A percentile compares a stretch with the other conserved stretches of the same genome.
Conservation (phyloP, 2,888 invertebrate genomes). For the Euzophera pinguis region DNA sequence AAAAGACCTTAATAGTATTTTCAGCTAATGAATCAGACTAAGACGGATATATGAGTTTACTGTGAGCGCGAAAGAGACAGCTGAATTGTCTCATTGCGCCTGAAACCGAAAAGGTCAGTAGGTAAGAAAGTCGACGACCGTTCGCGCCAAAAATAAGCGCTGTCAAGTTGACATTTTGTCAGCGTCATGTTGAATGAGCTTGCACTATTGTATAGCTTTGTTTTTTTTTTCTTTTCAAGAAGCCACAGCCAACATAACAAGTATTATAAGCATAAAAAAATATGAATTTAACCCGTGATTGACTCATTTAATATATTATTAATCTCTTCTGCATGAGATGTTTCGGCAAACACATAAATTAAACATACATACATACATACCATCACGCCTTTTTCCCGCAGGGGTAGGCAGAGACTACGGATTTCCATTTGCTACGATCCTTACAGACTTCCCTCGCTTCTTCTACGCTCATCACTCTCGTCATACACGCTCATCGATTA, state of each 20-base stretch:
- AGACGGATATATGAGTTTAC: constrained; percentile 23
- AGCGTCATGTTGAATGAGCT: constrained; percentile 18
- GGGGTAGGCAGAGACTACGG: no score
- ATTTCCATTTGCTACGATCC: no score
- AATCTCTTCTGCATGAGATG: no score
- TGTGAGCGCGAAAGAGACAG: constrained; percentile 26
- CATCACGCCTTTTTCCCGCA: no score
- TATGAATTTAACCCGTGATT: no score
- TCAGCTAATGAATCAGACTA: constrained; percentile 39
- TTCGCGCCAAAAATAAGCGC: constrained; percentile 28
- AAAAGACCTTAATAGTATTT: constrained; percentile 12
- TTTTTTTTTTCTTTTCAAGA: background rate
- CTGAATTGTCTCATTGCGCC: constrained; percentile 24
- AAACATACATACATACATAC: no score
- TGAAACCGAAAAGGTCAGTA: constrained; percentile 30
- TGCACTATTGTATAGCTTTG: background rate
- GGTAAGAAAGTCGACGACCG: constrained; percentile 33
- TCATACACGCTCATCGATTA: no score
- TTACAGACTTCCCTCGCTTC: no score
- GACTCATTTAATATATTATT: no score
- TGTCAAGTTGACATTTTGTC: constrained; percentile 27
- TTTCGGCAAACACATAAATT: no score
- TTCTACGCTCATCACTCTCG: no score
- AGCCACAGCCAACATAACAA: background rate
- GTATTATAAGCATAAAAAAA: no score